Base-by-base conservation (phyloP, 1,140 invertebrate genomes). In the Nylanderia fulva region DNA sequence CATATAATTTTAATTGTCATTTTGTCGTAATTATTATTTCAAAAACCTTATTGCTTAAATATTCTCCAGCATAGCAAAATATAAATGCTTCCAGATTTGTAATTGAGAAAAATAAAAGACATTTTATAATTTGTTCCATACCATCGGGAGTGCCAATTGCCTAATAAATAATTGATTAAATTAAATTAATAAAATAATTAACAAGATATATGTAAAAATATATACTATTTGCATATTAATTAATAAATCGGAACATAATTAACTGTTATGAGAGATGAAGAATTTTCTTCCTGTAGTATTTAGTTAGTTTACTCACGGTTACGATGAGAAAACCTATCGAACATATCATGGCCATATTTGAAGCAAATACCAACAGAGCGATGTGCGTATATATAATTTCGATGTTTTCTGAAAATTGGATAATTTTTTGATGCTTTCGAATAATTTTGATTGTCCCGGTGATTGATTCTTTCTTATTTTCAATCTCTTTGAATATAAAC, bases 81-180 rank as follows among this genome's bases (percentile, higher is more conserved):
- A 75, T 61, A 27, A 87, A 79, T 33, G 87, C 87, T 18, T 85
- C 85, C 5, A 86, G 39, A 54, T 85, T 85, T 24, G 85, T 21
- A 27, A 21, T 13, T 0, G 42, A 27, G 42, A 58, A 85, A 18
- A 80, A 87, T 15, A 85, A 27, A 39, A 87, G 11, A 27, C 27
- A 66, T 27, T 85, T 87, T 0, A 33, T 0, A 24, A 87, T 29
- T 1, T 60, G 8, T 11, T 27, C 45, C 18, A n/a, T 8, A 8
- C 11, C 45, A 68, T 87, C 45, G 0, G 18, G 45, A 21, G 45
- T 66, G n/a, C n/a, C 48, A 64, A 86, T 3, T 0, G 84, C 60
- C 86, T 87, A 8, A n/a, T n/a, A n/a, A n/a, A n/a, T n/a, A n/a
- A n/a, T n/a, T n/a, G n/a, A n/a, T n/a, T n/a, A n/a, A n/a, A n/a